phyloP scores from a whole-genome alignment of 2,113 vertebrate species.

The Bothrops jararaca region DNA sequence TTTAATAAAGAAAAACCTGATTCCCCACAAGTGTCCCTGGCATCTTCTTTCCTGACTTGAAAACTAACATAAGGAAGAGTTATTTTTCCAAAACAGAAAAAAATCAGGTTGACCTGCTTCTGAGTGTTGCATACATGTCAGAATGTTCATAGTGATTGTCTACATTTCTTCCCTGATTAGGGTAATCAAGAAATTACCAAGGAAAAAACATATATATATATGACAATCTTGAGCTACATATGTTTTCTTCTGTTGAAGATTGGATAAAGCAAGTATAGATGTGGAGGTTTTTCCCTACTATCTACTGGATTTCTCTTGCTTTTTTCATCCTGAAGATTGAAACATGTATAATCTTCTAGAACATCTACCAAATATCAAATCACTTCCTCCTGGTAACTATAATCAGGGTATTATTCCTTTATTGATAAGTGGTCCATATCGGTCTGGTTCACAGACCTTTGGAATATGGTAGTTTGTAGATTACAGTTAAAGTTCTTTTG shows the following conservation, averaged over 20 bases:
- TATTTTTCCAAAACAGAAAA: background rate
- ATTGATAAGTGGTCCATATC: background rate
- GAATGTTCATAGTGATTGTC: background rate
- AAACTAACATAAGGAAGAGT: background rate
- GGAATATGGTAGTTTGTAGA: background rate
- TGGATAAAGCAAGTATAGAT: background rate
- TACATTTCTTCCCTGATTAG: too few species aligned
- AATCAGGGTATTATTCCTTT: background rate
- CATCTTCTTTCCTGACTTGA: background rate
- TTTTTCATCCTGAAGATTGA: background rate
- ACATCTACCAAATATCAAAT: background rate
- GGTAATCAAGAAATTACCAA: too few species aligned
- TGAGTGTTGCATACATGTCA: background rate
- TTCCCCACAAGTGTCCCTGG: background rate
- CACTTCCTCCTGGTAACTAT: background rate
- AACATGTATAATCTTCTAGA: background rate
- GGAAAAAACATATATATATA: too few species aligned
- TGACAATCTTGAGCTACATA: background rate
- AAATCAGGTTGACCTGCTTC: background rate
- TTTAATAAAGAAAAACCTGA: background rate
- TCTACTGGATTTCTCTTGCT: background rate
- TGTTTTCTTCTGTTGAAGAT: background rate
- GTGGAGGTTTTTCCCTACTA: background rate
- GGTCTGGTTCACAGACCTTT: accelerated
- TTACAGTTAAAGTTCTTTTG: background rate